Evolutionary conservation across 2,797 vertebrate species (phyloP).

Genomic region (Podargus strigoides): DNA sequence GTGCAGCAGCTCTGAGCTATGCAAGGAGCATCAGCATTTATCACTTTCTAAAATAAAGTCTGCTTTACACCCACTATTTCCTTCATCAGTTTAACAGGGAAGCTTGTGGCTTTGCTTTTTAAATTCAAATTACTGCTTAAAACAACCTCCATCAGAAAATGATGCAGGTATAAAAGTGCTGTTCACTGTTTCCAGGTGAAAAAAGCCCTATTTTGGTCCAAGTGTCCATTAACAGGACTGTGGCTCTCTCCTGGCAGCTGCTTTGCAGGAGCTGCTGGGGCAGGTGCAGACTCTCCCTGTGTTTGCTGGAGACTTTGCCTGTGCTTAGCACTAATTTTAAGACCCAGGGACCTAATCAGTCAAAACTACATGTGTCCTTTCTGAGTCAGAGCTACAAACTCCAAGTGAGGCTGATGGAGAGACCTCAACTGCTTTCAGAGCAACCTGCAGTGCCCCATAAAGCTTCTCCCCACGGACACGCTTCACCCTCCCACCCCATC

Average conservation of each 20-base stretch:
- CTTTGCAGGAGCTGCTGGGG: not conserved
- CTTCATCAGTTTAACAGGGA: not conserved
- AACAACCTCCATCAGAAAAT: not conserved
- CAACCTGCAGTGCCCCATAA: not conserved
- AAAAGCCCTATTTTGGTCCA: not conserved
- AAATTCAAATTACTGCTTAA: not conserved
- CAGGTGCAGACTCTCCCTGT: not conserved
- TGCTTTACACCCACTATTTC: not conserved
- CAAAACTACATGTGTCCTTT: not conserved
- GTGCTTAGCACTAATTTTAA: not conserved
- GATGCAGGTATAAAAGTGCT: not conserved
- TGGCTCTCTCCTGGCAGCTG: not conserved
- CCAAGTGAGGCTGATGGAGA: not conserved
- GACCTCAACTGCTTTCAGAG: not conserved
- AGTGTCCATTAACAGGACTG: too few relatives aligned
- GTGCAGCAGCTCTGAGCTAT: not conserved
- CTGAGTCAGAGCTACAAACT: not conserved
- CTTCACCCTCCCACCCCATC: not conserved
- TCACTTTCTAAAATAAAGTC: not conserved
- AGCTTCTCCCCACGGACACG: fast-evolving
- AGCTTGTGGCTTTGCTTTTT: not conserved
- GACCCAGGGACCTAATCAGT: not conserved
- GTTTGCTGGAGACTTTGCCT: not conserved
- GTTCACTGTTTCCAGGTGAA: not conserved
- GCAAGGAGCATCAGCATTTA: not conserved